Percentiles rank a stretch among this genome's conserved stretches.
phyloP scores from a whole-genome alignment of 2,888 invertebrate genomes.

The Eupithecia inturbata region DNA sequence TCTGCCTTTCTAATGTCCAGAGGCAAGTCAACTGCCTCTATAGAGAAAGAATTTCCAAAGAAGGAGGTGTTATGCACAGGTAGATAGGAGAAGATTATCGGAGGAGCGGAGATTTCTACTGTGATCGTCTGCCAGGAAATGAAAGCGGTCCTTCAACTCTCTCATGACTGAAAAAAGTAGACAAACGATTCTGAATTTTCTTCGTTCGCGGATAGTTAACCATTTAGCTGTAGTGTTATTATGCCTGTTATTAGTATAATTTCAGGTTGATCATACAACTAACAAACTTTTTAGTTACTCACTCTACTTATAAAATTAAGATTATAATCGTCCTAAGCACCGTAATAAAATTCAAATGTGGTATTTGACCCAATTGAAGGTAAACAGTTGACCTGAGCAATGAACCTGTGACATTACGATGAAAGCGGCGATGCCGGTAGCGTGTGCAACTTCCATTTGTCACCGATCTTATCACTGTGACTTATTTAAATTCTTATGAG shows the following conservation, averaged over 20 bases:
- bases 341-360: conserved; percentile 20
- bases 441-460: conserved; percentile 39
- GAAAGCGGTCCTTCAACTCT: too few species aligned
- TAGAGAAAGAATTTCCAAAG: too few species aligned
- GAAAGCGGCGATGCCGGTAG: conserved; percentile 29
- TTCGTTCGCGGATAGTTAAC: too few species aligned
- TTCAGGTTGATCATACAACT: not conserved
- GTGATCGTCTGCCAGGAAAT: too few species aligned
- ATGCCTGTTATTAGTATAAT: not conserved
- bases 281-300: not conserved
- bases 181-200: too few species aligned
- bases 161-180: too few species aligned
- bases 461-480: conserved; percentile 26
- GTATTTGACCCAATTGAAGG: conserved; percentile 30
- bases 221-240: not conserved
- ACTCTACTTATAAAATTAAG: conserved; percentile 21
- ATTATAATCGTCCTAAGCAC: conserved; percentile 19
- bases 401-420: conserved; percentile 33
- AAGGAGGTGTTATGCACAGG: too few species aligned
- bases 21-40: too few species aligned
- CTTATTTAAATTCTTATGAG: conserved; percentile 30
- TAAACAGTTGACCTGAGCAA: conserved; percentile 31
- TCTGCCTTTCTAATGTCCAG: too few species aligned
- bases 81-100: too few species aligned
- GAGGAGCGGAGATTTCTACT: too few species aligned